Conservation (phyloP, 2,797 vertebrate genomes). For the Coracias cyanogaster region DNA sequence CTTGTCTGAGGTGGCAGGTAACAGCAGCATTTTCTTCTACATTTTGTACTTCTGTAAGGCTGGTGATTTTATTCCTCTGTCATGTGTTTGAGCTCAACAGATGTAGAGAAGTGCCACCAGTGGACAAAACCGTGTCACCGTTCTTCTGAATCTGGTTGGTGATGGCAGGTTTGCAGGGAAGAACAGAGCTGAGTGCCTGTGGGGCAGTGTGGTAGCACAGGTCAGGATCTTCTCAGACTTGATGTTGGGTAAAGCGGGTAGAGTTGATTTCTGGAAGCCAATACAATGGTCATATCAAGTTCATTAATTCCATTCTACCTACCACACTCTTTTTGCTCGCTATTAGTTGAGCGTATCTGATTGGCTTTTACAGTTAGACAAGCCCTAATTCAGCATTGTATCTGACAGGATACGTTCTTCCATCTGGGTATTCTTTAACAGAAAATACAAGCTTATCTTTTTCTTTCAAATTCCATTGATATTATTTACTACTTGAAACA, state of each 20-base stretch:
- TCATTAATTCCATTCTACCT: neutral
- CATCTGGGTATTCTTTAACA: neutral
- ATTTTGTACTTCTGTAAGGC: neutral
- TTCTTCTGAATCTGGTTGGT: neutral
- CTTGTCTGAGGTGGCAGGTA: neutral
- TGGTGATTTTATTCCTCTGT: neutral
- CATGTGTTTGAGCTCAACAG: rapidly evolving
- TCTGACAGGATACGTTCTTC: neutral
- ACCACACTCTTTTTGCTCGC: neutral
- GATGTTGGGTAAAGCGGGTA: neutral
- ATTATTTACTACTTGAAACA: slow-evolving; percentile 50
- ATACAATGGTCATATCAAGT: neutral
- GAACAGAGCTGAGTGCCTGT: too few species aligned
- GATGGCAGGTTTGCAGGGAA: neutral
- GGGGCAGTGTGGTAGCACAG: rapidly evolving
- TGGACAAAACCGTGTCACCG: neutral
- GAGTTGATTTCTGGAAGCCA: neutral
- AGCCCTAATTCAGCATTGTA: neutral
- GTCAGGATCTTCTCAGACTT: neutral
- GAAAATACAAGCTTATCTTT: neutral
- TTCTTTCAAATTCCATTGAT: neutral
- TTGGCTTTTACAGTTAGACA: neutral
- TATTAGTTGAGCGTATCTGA: neutral
- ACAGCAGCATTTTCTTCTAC: neutral
- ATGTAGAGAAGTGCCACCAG: too few species aligned